Evolutionary conservation across 2,113 vertebrate genomes (phyloP), one percentile per base, ranked within the genome.

Genomic region (Chionis minor): DNA sequence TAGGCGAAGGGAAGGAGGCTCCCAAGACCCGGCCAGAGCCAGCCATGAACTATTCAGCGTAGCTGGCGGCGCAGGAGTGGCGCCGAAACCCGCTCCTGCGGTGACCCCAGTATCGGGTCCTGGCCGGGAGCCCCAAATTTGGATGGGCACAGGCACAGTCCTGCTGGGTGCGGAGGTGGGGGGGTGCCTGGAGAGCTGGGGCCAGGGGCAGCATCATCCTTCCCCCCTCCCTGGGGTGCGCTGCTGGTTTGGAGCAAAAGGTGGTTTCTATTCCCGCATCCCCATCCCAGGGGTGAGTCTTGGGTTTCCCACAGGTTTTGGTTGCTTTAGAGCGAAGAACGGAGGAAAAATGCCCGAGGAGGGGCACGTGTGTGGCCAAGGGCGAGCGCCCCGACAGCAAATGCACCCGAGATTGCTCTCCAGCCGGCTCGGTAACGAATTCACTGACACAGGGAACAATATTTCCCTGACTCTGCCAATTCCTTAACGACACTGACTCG

Each of bases 381-480:
- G 75, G 66, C 0, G 1, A 33, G 61, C 63, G 15, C 51, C 54
- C 42, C 2, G 4, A 38, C 80, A 82, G 55, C 0, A 5, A 7
- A 7, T 2, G 69, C 2, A 2, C 51, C 12, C 0, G 1, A 74
- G 38, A 10, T 79, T 8, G 2, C n/a, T 79, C 82, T 35, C 56
- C 92, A 80, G 86, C 32, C 11, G 1, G 1, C 88, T 88, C 78
- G 10, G 12, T 44, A 42, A 74, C 14, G 42, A 86, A 94, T 94
- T 93, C 95, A 40, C 79, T 92, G 95, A 71, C 96, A 88, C 75
- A 30, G 84, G 90, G 88, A 96, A 77, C 32, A 38, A 8, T 72
- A 96, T 93, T 93, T 80, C 89, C 96, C 93, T 96, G 96, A 95
- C 75, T 85, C 86, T 81, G 86, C 94, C 94, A 67, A 65, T 97